Evolutionary conservation across 2,797 vertebrate genomes (phyloP).

Genomic region (Nannoperca obscura): DNA sequence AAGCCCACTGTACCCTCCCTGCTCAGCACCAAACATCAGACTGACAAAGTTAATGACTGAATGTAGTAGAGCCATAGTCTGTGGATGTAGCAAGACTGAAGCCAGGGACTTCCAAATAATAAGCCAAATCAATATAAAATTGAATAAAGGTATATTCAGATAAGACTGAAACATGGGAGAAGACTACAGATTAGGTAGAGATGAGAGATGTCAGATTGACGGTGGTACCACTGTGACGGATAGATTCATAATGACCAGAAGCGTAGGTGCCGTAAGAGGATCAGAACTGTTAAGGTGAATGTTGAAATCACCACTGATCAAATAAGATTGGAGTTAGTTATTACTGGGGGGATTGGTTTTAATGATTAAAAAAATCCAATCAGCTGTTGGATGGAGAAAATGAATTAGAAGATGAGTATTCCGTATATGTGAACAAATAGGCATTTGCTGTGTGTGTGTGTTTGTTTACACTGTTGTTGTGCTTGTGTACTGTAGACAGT

Average conservation of each 20-base stretch:
- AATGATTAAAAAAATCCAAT: not conserved
- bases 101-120: no score
- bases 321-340: not conserved
- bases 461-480: conserved; percentile 21
- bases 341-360: not conserved
- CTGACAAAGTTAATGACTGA: no score
- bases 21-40: no score
- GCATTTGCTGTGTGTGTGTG: conserved; percentile 9
- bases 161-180: not conserved
- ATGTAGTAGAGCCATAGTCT: not conserved
- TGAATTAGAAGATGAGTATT: not conserved
- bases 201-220: not conserved
- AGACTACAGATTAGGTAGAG: not conserved
- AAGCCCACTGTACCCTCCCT: not conserved
- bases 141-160: not conserved
- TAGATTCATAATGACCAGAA: conserved; percentile 5
- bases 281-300: not conserved
- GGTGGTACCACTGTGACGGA: not conserved
- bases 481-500: conserved; percentile 31
- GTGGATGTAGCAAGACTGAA: no score
- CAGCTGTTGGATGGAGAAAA: not conserved
- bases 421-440: not conserved
- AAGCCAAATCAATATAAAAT: not conserved
- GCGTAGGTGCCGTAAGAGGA: not conserved
- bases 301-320: not conserved